phyloP scores from a whole-genome alignment of 2,113 vertebrate species.

The Megaleporinus macrocephalus region DNA sequence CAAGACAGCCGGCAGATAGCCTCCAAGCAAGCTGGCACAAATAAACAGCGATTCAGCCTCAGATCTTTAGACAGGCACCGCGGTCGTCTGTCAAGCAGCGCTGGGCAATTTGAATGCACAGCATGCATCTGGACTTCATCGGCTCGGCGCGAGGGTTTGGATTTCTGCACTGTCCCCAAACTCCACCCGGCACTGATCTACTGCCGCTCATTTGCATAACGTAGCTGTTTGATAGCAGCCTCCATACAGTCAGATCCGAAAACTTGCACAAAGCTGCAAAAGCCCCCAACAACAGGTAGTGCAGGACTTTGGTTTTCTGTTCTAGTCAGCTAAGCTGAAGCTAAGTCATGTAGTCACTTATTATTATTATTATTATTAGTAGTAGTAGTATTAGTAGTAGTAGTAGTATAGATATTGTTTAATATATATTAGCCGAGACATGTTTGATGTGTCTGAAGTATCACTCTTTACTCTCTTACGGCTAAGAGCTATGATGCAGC shows the following conservation, averaged over 20 bases:
- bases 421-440: too few relatives aligned
- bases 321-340: background rate
- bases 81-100: conserved; percentile 69
- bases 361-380: too few relatives aligned
- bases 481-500: too few relatives aligned
- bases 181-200: conserved; percentile 45
- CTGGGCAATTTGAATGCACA: conserved; percentile 74
- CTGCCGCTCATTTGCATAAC: conserved; percentile 55
- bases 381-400: too few relatives aligned
- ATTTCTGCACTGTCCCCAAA: conserved; percentile 65
- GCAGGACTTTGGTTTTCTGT: background rate
- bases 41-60: conserved; percentile 67
- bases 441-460: too few relatives aligned
- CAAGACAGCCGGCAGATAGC: conserved; percentile 65
- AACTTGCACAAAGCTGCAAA: background rate
- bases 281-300: conserved; percentile 14
- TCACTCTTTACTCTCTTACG: too few relatives aligned
- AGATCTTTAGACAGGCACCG: conserved; percentile 69
- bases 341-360: too few relatives aligned
- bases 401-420: too few relatives aligned
- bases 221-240: conserved; percentile 39
- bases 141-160: conserved; percentile 66
- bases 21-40: conserved; percentile 58
- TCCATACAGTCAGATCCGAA: conserved; percentile 5
- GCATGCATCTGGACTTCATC: conserved; percentile 64